Base-by-base conservation (phyloP, 1,140 invertebrate species). In the Trachymyrmex septentrionalis region DNA sequence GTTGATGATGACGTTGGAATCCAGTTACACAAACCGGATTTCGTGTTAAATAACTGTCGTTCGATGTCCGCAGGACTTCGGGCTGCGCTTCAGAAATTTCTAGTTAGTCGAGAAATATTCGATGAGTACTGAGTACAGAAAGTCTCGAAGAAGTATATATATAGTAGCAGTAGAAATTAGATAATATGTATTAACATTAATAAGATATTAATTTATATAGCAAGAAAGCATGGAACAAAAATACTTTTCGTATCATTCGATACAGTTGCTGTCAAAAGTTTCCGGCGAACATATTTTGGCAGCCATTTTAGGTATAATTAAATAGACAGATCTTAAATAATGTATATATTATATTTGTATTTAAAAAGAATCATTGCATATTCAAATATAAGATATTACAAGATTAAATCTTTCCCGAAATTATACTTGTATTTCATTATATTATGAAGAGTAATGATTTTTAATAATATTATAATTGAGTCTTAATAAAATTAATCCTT, bases 21-120 rank as follows among this genome's bases (percentile, higher is more conserved):
- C 77, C 90, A 93, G 91, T 94, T 94, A 94, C 84, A 92, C 86
- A 93, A 94, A 94, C 91, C 92, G 87, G 90, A 94, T 94, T 94
- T 93, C 90, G 72, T 89, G 92, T 93, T 92, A 93, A 93, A 93
- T 93, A 94, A 94, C 93, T 92, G 90, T 92, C 91, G 92, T 38
- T 90, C 88, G 87, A 75, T 67, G 59, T 69, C 5, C 21, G 59
- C 34, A 19, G 66, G 34, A 71, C 69, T 84, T 73, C 24, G 19
- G 59, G 24, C 55, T 64, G 59, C 14, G 38, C 38, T 77, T 81
- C 38, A 57, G 55, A n/a, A 61, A 72, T 82, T 72, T 82, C 67
- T 48, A 82, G 66, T 75, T 84, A 84, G 4, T 21, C 80, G 38
- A 73, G n/a, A 38, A 84, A 61, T 14, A 7, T 38, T 80, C 61